These are phyloP conservation scores for Aythya baeri DNA, from an alignment of 2,113 vertebrate genomes.

Conservation along the genomic window DNA sequence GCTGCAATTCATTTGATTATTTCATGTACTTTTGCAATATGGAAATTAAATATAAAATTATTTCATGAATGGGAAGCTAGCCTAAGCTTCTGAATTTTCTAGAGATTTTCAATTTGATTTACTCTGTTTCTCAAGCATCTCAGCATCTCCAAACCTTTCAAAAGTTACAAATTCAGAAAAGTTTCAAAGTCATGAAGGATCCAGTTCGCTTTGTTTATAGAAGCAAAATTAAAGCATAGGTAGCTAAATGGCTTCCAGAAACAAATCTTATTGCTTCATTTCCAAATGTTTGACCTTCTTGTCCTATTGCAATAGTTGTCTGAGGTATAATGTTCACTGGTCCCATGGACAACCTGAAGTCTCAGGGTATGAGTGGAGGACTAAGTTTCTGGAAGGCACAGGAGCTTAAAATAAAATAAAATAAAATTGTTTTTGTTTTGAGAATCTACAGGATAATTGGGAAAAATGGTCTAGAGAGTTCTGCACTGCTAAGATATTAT, in stretches of 20 bases:
- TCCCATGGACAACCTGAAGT: background rate
- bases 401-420: no score
- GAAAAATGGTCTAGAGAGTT: background rate
- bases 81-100: background rate
- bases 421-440: no score
- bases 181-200: background rate
- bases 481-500: background rate
- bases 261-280: background rate
- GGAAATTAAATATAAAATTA: background rate
- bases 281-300: background rate
- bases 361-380: background rate
- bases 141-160: background rate
- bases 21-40: background rate
- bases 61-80: background rate
- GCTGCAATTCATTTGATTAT: background rate
- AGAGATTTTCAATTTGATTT: background rate
- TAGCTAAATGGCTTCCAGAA: background rate
- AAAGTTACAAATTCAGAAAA: background rate
- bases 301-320: background rate
- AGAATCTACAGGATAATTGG: background rate
- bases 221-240: background rate
- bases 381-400: background rate
- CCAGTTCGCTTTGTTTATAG: background rate
- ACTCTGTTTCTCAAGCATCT: background rate
- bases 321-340: background rate